phyloP scores from a whole-genome alignment of 2,113 vertebrate genomes.

The Poeciliopsis turrubarensis region DNA sequence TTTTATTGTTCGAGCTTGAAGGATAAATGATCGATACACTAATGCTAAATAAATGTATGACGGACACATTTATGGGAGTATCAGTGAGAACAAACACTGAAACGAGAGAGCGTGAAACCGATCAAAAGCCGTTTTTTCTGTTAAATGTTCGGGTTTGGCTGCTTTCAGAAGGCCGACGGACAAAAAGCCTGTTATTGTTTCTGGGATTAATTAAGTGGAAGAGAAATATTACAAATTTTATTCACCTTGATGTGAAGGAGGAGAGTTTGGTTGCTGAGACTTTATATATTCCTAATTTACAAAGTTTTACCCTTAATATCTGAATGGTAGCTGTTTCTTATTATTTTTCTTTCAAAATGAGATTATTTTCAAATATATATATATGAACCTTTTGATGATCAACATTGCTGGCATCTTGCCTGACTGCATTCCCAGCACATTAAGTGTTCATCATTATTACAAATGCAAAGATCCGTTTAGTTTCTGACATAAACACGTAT shows the following conservation, averaged over 20 bases:
- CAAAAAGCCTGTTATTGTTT: too few species aligned
- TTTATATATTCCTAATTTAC: too few species aligned
- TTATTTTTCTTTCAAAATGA: too few species aligned
- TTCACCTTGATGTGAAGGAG: too few species aligned
- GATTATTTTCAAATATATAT: not conserved
- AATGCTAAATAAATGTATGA: constrained; percentile 24
- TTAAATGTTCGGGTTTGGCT: too few species aligned
- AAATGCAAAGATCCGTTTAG: not conserved
- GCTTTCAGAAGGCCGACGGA: too few species aligned
- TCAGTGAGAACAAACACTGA: not conserved
- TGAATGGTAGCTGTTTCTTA: too few species aligned
- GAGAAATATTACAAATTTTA: too few species aligned
- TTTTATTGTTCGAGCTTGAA: constrained; percentile 35
- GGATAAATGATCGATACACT: constrained; percentile 21
- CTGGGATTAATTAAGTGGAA: too few species aligned
- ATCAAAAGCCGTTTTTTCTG: not conserved
- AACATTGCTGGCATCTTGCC: not conserved
- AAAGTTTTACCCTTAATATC: too few species aligned
- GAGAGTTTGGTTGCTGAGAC: too few species aligned
- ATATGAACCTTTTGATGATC: too few species aligned
- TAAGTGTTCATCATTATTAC: not conserved
- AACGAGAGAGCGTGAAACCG: not conserved
- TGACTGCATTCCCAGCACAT: not conserved
- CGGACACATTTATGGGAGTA: constrained; percentile 2
- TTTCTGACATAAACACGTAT: not conserved